Percentiles rank a stretch among this genome's conserved stretches.
Evolutionary conservation across 2,888 invertebrate genomes (phyloP).

Genomic region (Anticlea derivata): DNA sequence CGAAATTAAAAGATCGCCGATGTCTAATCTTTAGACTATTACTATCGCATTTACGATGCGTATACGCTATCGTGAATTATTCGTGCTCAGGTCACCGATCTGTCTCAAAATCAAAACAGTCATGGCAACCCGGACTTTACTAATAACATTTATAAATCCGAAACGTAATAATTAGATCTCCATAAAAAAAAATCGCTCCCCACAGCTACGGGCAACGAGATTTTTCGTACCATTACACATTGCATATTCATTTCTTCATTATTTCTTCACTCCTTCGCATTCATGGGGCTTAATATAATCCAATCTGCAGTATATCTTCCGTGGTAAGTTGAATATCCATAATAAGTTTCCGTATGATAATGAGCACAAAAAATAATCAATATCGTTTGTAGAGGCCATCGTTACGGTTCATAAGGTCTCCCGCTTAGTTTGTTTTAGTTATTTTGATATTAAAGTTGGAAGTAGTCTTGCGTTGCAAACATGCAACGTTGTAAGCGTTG

Average conservation of each 20-base stretch:
- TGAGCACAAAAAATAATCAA: constrained; percentile 43
- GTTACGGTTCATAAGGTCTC: constrained; percentile 59
- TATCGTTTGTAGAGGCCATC: constrained; percentile 53
- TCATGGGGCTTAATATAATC: constrained; percentile 41
- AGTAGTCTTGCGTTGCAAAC: constrained; percentile 37
- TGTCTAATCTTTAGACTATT: too few species aligned
- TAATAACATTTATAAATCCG: too few species aligned
- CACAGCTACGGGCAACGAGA: constrained; percentile 4
- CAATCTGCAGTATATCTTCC: constrained; percentile 39
- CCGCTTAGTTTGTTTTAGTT: constrained; percentile 41
- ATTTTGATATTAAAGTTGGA: constrained; percentile 28
- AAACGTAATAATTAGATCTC: neutral
- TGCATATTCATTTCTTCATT: constrained; percentile 37
- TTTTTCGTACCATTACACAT: constrained; percentile 35
- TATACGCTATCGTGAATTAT: too few species aligned
- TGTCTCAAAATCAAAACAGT: too few species aligned
- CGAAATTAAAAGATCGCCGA: too few species aligned
- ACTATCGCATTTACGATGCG: too few species aligned
- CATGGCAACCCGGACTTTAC: too few species aligned
- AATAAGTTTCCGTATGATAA: constrained; percentile 54
- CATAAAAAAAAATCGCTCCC: constrained; percentile 1
- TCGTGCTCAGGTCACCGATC: too few species aligned
- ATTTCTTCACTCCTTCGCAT: constrained; percentile 30
- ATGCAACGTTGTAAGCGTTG: constrained; percentile 25
- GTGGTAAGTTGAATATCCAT: constrained; percentile 36